Evolutionary conservation across 92 coral and sea anemone species (phyloP), one percentile per base, ranked within the genome.

Genomic region (Zoanthus solanderi): DNA sequence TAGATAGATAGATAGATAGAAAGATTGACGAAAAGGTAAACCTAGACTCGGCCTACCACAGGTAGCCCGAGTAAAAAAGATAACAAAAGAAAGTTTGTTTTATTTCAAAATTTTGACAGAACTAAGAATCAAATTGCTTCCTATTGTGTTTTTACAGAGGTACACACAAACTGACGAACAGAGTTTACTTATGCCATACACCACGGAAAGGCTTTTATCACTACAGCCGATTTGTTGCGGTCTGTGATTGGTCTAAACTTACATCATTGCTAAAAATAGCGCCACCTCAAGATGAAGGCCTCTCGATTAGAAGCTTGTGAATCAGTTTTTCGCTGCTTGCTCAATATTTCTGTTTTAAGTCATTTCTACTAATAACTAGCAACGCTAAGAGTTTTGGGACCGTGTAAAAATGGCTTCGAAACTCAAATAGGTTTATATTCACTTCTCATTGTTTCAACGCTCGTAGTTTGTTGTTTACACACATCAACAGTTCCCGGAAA

Each of bases 261-360:
- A 81, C 75, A 60, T 81, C 73, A 81, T 81, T 74, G 44, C 61
- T 81, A 81, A 81, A 81, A 81, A 81, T 81, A 81, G 85, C 84
- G 45, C 14, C 44, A 57, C 5, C 60, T 60, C 42, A 81, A 81
- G 75, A 81, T 81, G 85, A 81, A 81, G 85, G 66, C 75, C 30
- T 23, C 44, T 65, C 15, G 16, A 9, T 63, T 79, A n/a, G 11
- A 32, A 42, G 54, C 42, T 81, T 52, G 74, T 50, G 18, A 81
- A 66, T 75, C 73, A 81, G 23, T 66, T 63, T 11, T 37, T 11
- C 16, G 60, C 46, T 81, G 85, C 60, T 81, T 81, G 85, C 85
- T 23, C 85, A 81, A 81, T 81, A 81, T 81, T 56, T 65, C 75
- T 45, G 58, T 67, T 67, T 81, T 65, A 14, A 63, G 85, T 81